Evolutionary conservation across 2,888 invertebrate species (phyloP), one percentile per base, ranked within the genome.

Genomic region (Laspeyria flexula): DNA sequence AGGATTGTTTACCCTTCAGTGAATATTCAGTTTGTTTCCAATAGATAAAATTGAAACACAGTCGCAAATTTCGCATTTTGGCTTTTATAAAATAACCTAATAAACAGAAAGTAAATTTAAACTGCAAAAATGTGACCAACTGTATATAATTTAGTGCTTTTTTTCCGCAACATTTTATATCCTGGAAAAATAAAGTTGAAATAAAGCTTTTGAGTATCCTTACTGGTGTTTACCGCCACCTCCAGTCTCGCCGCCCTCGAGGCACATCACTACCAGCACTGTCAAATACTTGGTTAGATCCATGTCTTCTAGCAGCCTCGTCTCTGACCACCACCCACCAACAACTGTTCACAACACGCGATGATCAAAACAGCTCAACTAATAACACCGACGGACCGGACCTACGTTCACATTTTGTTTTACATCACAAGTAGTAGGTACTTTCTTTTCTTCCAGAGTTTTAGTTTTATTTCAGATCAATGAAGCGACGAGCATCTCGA

Each of bases 181-280:
- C n/a, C n/a, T n/a, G n/a, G n/a, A n/a, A n/a, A n/a, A n/a, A n/a
- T n/a, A n/a, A n/a, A n/a, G n/a, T n/a, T n/a, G n/a, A n/a, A n/a
- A n/a, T n/a, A n/a, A n/a, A n/a, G n/a, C n/a, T n/a, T n/a, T n/a
- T n/a, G n/a, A n/a, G n/a, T n/a, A 49, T 57, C 51, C 90, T 87
- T 83, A 91, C 90, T 91, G 88, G 62, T 90, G 90, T 64, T 87
- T 85, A 27, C 77, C 87, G 13, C 88, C 90, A 43, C 91, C 91
- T 16, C 90, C 91, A 0, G 89, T 75, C 49, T 87, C 88, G 13
- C 89, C 84, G 27, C 77, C 73, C 29, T 84, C 78, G 34, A 85
- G 61, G 49, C 81, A 83, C 50, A 88, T 61, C 65, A 87, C 76
- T 61, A 82, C 73, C 34, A 91, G 62, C 70, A 89, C 73, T 50